A percentile compares a stretch with the other conserved stretches of the same genome.
These are phyloP conservation scores for Dasypolia templi DNA, from an alignment of 2,888 invertebrate genomes.

Conservation along the genomic window DNA sequence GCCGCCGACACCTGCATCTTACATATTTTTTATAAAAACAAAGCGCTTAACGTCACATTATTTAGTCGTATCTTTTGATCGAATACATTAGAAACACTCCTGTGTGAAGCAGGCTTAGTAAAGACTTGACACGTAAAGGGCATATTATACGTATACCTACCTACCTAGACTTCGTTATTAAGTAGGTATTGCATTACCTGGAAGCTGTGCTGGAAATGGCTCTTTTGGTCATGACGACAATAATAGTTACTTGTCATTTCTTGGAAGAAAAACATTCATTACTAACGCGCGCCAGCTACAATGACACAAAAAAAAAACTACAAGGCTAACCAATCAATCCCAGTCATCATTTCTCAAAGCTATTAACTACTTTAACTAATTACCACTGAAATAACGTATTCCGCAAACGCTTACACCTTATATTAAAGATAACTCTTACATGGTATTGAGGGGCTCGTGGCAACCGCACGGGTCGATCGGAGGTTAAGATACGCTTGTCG, in stretches of 20 bases:
- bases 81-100: constrained; percentile 41
- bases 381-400: no score
- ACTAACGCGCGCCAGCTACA: background rate
- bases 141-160: background rate
- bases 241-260: background rate
- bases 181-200: background rate
- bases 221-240: background rate
- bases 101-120: constrained; percentile 1
- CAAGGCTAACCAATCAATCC: background rate
- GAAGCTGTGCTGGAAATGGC: background rate
- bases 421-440: no score
- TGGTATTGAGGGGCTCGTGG: no score
- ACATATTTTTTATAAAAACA: constrained; percentile 62
- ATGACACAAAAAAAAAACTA: no score
- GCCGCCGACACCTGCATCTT: constrained; percentile 69
- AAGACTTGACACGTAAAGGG: constrained; percentile 30
- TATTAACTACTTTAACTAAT: background rate
- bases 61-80: constrained; percentile 74
- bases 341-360: background rate
- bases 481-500: no score
- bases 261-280: background rate
- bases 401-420: no score
- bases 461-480: no score
- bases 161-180: background rate
- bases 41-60: constrained; percentile 75